Evolutionary conservation across 2,797 vertebrate genomes (phyloP), one percentile per base, ranked within the genome.

Genomic region (Onychomys leucogaster): DNA sequence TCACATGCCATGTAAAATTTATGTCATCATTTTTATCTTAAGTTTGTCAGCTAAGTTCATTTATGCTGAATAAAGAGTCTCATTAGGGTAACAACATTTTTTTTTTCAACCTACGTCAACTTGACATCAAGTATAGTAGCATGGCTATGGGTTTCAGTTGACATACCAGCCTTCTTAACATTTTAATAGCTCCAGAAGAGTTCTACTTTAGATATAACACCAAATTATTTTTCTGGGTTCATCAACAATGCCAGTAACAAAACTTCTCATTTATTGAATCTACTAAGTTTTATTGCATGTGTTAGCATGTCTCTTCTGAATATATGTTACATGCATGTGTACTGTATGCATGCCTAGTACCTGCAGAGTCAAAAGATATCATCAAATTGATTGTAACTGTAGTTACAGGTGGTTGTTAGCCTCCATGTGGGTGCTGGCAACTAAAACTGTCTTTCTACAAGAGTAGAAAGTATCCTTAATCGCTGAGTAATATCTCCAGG

Each of bases 121-220:
- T 25, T 93, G 43, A 87, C 19, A 55, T 41, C 23, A 37, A 29
- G 59, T 59, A 52, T 52, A 43, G 63, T 14, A 69, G 5, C 34
- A 32, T 4, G 52, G 17, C 34, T 93, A 78, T 0, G 75, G 37
- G 12, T 55, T 96, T 86, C 49, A 93, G 90, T 29, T 83, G 29
- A 41, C 52, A 32, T 41, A 7, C 10, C 3, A 93, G 25, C 3
- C n/a, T 96, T 80, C 14, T 37, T 57, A 73, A 57, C 9, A 19
- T 19, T 19, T 90, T 65, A 77, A 41, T 81, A 65, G 84, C 94
- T 94, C 59, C 19, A 11, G 75, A 91, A 89, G 41, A 91, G 32
- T 21, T 0, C n/a, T n/a, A 55, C 17, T 29, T 89, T 69, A 82
- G 13, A 49, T 49, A 29, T 6, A 59, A 80, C n/a, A 95, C 5